Conservation (phyloP, 2,797 vertebrate species). For the Rhincodon typus region DNA sequence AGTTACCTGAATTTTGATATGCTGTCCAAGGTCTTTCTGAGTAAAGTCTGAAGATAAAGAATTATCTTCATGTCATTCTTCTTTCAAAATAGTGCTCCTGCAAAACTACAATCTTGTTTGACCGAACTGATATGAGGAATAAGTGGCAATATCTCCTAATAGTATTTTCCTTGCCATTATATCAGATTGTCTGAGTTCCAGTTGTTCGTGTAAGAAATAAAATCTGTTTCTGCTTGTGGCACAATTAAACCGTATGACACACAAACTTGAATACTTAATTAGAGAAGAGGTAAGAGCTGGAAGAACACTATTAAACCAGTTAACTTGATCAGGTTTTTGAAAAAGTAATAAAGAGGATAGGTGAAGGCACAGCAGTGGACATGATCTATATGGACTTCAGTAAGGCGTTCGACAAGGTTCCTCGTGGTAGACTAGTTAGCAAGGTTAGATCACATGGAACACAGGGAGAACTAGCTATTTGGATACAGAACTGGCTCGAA, state of each 20-base stretch:
- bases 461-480: no score
- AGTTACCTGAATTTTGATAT: not conserved
- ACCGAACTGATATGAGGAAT: not conserved
- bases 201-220: not conserved
- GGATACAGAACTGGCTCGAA: no score
- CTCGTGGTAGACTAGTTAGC: no score
- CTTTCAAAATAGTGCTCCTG: not conserved
- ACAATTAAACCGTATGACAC: not conserved
- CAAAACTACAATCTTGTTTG: not conserved
- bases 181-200: not conserved
- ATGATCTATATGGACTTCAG: no score
- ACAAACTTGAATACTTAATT: not conserved
- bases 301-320: not conserved
- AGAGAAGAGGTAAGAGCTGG: not conserved
- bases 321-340: no score
- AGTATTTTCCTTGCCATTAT: not conserved
- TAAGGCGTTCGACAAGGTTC: no score
- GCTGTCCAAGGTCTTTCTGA: not conserved
- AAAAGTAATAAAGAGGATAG: no score
- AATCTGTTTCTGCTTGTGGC: not conserved
- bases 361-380: no score
- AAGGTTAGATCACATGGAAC: no score
- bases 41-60: not conserved
- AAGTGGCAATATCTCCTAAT: not conserved
- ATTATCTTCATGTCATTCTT: not conserved